Evolutionary conservation across 2,113 vertebrate genomes (phyloP).

Genomic region (Sorex fumeus): DNA sequence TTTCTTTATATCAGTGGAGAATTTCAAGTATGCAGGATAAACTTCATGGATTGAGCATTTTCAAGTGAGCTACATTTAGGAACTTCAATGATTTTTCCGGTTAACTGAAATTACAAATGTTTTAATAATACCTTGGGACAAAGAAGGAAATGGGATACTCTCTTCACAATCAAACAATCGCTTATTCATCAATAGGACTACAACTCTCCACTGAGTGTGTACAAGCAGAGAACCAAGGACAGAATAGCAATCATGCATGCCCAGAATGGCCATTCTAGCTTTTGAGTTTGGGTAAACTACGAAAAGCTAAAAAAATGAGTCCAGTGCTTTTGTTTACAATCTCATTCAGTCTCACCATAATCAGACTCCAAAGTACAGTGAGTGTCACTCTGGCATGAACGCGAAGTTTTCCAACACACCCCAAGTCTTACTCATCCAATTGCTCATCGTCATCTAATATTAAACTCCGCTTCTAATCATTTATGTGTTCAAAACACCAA

Average conservation of each 20-base stretch:
- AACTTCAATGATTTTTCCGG: slow-evolving; percentile 56
- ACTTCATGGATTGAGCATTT: not conserved
- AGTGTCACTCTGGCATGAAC: not conserved
- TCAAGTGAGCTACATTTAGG: slow-evolving; percentile 33
- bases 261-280: not conserved
- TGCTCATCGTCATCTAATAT: not conserved
- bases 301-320: not conserved
- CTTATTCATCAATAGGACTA: not conserved
- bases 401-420: slow-evolving; percentile 16
- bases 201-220: slow-evolving; percentile 12
- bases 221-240: not conserved
- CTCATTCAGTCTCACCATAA: not conserved
- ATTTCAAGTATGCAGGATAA: not conserved
- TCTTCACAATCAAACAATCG: not conserved
- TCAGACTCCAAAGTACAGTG: not conserved
- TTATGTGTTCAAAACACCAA: slow-evolving; percentile 58
- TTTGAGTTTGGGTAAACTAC: not conserved
- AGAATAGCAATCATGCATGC: not conserved
- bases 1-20: slow-evolving; percentile 59
- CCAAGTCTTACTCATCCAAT: slow-evolving; percentile 5
- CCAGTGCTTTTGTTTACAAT: not conserved
- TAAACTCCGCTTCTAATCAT: slow-evolving; percentile 55
- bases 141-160: slow-evolving; percentile 19
- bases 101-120: slow-evolving; percentile 32
- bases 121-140: slow-evolving; percentile 47